These are phyloP conservation scores for Orussus abietinus DNA, from an alignment of 1,140 invertebrate genomes.

Conservation along the genomic window DNA sequence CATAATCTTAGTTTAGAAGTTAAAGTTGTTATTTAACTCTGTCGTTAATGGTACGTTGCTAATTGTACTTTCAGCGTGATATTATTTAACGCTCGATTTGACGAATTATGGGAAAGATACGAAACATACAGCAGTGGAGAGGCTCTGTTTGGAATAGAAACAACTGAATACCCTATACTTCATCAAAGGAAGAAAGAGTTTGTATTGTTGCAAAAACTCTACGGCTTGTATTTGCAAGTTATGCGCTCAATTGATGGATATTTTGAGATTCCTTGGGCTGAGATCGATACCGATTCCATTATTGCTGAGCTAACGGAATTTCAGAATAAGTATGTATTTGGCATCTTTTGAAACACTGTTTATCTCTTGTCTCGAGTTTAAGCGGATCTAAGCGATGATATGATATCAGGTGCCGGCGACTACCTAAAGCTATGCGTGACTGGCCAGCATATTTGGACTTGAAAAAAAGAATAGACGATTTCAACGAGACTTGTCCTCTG, in stretches of 20 bases:
- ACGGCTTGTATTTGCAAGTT: constrained; percentile 72
- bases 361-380: too few relatives aligned
- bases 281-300: constrained; percentile 81
- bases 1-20: too few relatives aligned
- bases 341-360: too few relatives aligned
- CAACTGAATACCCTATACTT: constrained; percentile 76
- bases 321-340: constrained; percentile 64
- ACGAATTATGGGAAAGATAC: constrained; percentile 74
- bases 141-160: constrained; percentile 74
- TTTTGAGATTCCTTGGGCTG: constrained; percentile 77
- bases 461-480: constrained; percentile 87
- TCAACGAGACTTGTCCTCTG: constrained; percentile 82
- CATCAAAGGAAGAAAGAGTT: constrained; percentile 77
- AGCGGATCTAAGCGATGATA: not conserved
- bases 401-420: constrained; percentile 63
- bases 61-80: constrained; percentile 56
- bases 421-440: constrained; percentile 80
- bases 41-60: too few relatives aligned
- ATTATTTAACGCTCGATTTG: constrained; percentile 72
- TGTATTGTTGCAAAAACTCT: constrained; percentile 80
- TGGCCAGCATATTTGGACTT: constrained; percentile 85
- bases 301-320: constrained; percentile 76
- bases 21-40: too few relatives aligned
- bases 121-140: constrained; percentile 79
- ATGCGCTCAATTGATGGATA: constrained; percentile 81